Conservation (phyloP, 2,113 vertebrate genomes). For the Prunella fulvescens region DNA sequence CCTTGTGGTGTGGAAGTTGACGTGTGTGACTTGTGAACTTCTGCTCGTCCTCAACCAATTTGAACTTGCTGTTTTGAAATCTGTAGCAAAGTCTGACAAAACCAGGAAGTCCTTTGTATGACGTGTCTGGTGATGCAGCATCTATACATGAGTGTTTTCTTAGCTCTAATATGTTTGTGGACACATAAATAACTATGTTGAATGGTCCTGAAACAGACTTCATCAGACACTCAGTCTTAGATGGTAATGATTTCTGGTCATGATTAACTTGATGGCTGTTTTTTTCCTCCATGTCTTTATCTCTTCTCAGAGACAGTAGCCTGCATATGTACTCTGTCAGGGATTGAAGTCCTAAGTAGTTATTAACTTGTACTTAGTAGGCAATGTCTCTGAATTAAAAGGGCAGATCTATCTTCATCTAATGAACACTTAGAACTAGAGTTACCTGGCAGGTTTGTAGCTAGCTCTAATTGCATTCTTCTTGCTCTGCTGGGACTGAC, state of each 20-base stretch:
- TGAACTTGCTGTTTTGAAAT: not conserved
- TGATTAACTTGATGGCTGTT: not conserved
- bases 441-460: slow-evolving; percentile 44
- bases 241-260: slow-evolving; percentile 14
- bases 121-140: not conserved
- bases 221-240: slow-evolving; percentile 12
- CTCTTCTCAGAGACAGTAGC: not conserved
- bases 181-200: not conserved
- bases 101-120: not conserved
- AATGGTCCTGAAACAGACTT: slow-evolving; percentile 3
- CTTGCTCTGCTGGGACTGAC: not conserved
- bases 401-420: slow-evolving; percentile 30
- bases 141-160: not conserved
- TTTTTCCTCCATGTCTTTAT: not conserved
- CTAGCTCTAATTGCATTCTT: not conserved
- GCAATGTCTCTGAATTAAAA: slow-evolving; percentile 34
- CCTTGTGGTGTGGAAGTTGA: not conserved
- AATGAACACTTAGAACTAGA: slow-evolving; percentile 21
- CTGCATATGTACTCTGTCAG: not conserved
- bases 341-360: slow-evolving; percentile 21
- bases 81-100: not conserved
- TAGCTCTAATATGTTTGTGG: not conserved
- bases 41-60: not conserved
- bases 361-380: slow-evolving; percentile 43
- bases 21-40: not conserved